phyloP scores from a whole-genome alignment of 2,797 vertebrate species.

The Sebastes jordani region DNA sequence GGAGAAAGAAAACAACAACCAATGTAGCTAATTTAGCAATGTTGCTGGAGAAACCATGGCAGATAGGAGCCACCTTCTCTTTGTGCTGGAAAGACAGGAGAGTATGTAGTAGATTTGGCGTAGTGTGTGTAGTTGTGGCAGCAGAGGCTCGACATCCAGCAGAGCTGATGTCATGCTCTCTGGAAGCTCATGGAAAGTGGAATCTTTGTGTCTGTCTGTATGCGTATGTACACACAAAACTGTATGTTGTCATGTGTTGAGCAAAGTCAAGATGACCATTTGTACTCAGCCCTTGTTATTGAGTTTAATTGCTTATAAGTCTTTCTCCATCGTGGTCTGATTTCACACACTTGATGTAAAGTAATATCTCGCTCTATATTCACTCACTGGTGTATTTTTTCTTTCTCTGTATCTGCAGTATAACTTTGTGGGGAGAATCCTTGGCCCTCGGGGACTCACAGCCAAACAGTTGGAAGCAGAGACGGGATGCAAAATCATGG shows the following conservation, averaged over 20 bases:
- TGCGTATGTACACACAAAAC: not conserved
- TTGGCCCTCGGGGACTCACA: slow-evolving; percentile 86
- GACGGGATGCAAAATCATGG: slow-evolving; percentile 90
- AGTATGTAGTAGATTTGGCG: not conserved
- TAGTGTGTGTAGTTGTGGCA: slow-evolving; percentile 3
- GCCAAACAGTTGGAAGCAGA: slow-evolving; percentile 89
- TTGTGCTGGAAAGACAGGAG: not conserved
- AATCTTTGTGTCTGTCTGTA: not conserved
- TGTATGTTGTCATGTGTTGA: not conserved
- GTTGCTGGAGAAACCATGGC: not conserved
- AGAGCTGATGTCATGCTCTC: slow-evolving; percentile 1
- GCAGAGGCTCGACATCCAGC: not conserved
- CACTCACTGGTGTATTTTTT: not conserved
- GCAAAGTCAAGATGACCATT: not conserved
- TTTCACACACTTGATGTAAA: not conserved
- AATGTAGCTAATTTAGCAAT: not conserved
- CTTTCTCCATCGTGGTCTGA: not conserved
- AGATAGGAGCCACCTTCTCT: not conserved
- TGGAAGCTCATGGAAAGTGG: not conserved
- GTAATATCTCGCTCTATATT: not conserved
- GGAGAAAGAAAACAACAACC: not conserved
- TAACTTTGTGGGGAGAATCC: slow-evolving; percentile 88
- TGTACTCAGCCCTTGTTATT: not conserved
- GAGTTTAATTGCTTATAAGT: not conserved
- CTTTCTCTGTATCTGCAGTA: slow-evolving; percentile 75